Conservation (phyloP, 2,797 vertebrate species). For the Danio kyathit region DNA sequence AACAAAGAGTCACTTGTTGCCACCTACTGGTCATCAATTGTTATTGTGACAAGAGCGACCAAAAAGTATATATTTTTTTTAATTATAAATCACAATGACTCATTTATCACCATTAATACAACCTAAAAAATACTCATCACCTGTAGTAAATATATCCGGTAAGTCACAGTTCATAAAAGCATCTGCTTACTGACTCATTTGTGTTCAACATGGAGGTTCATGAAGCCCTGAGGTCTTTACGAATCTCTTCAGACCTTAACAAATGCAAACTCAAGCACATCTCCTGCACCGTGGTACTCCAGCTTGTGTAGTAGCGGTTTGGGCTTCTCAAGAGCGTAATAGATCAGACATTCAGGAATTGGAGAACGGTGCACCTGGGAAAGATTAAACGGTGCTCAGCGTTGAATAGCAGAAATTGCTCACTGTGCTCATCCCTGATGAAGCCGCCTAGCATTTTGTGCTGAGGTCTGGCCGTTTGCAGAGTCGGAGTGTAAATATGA, state of each 20-base stretch:
- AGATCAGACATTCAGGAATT: conserved; percentile 21
- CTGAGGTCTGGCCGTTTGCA: conserved; percentile 33
- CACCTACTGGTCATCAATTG: too few relatives aligned
- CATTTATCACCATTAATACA: neutral
- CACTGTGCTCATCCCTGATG: conserved; percentile 8
- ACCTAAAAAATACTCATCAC: neutral
- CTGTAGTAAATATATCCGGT: neutral
- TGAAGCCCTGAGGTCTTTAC: conserved; percentile 2
- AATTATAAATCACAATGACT: neutral
- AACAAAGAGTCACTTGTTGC: neutral
- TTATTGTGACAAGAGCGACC: too few relatives aligned
- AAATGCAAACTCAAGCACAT: conserved; percentile 10
- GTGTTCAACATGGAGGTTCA: neutral
- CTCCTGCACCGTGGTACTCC: neutral
- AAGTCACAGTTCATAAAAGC: neutral
- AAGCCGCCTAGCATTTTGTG: neutral
- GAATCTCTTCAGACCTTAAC: neutral
- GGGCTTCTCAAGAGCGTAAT: neutral
- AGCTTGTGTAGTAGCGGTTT: neutral
- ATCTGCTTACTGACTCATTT: conserved; percentile 13
- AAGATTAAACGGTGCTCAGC: conserved; percentile 12
- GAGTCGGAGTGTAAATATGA: conserved; percentile 46
- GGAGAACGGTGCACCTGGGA: conserved; percentile 17
- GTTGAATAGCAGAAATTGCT: conserved; percentile 7
- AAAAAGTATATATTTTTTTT: too few relatives aligned